Base-by-base conservation (phyloP, 2,888 invertebrate genomes). In the Silvanus unidentatus region DNA sequence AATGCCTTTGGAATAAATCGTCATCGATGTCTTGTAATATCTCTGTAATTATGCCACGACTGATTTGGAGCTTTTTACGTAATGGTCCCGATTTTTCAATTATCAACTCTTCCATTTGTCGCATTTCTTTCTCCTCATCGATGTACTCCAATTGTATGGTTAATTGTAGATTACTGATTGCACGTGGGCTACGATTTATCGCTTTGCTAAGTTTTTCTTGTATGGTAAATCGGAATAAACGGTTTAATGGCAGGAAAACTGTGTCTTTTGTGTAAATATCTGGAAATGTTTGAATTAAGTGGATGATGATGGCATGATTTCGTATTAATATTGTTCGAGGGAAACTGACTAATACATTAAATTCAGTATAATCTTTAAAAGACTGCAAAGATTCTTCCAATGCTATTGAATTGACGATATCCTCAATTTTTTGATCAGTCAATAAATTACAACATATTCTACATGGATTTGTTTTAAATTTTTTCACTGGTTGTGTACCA, bases 381-480 rank as follows among this genome's bases (percentile, higher is more conserved):
- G 4, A 4, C 8, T 37, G 9, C 3, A 37, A 12, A 10, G 3
- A 88, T 40, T 80, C 65, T 11, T 65, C 62, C 32, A 73, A 65
- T 50, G 65, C 76, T 66, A 76, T 70, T 53, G 78, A 74, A 50
- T 73, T 69, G 6, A 77, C 64, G n/a, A 71, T 65, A 9, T 78
- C 70, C 44, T 82, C 69, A 10, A 79, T 73, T 49, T 75, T 70
- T 2, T 74, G 66, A 43, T 77, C 73, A 58, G 86, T 82, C 41
- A 91, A 75, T 4, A 90, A 70, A 1, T 86, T 88, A 4, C 91
- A 69, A 62, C 91, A 92, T 40, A 80, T 77, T 0, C 78, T 68
- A 59, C 92, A 92, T 0, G 78, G 69, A 52, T 72, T 74, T 0
- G 63, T 50, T 49, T 80, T 79, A 4, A 66, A 59, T 48, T 72